Base-by-base conservation (phyloP, 2,888 invertebrate genomes). In the Bellardia pandia region DNA sequence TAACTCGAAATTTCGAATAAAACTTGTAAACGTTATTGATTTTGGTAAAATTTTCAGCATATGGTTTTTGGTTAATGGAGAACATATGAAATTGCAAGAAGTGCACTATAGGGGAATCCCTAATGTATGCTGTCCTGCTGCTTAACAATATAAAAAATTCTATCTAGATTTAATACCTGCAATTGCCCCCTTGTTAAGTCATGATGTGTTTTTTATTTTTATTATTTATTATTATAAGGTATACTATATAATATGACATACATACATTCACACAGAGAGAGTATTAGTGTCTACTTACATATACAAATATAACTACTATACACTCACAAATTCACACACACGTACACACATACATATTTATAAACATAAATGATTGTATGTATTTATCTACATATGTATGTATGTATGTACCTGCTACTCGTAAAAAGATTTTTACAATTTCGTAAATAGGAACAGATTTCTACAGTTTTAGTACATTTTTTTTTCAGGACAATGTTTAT, bases 121-220 rank as follows among this genome's bases (percentile, higher is more conserved):
- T 37, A 37, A 45, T 45, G 45, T 45, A 11, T 13, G 3, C 11
- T 13, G 3, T 58, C 16, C 30, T 45, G 62, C 14, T 45, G 9
- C 40, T 64, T 45, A 48, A 81, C 58, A 68, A 45, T 76, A 76
- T 71, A 80, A 72, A 69, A 83, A 77, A 56, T 76, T n/a, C 81
- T 82, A 77, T 68, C 78, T 87, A 81, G 48, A 71, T 87, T 85
- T 78, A 71, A 78, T 87, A 87, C 87, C 87, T 87, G 85, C 87
- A 87, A 85, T 85, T 81, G 81, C 87, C 87, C 87, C 86, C 87
- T 85, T 87, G 87, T 87, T 81, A 77, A 62, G 75, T 85, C 69
- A 74, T 87, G 80, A 75, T 86, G 71, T 76, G 51, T 83, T 62
- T 30, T 5, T 56, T 56, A 1, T 74, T 62, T 9, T 48, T 56